Evolutionary conservation across 1,140 invertebrate species (phyloP).

Genomic region (Drosophila neocordata): DNA sequence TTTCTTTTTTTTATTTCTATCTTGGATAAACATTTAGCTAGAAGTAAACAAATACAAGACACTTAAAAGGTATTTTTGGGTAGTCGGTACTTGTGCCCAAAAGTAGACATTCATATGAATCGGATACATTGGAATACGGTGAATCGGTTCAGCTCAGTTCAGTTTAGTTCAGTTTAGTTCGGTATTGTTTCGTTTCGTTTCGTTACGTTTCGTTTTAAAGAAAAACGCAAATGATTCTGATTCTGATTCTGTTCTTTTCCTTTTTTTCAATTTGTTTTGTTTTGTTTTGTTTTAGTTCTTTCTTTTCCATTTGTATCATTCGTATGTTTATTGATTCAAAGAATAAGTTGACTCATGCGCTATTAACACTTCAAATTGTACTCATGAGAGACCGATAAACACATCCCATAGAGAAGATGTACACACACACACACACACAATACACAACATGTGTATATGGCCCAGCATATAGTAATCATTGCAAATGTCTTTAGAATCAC

Average conservation of each 20-base stretch:
- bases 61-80: conserved; percentile 76
- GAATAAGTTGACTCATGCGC: conserved; percentile 76
- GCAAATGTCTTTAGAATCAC: no score
- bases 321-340: conserved; percentile 71
- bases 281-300: conserved; percentile 10
- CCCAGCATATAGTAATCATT: no score
- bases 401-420: neutral
- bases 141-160: conserved; percentile 16
- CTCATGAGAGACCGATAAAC: conserved; percentile 44
- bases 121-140: neutral
- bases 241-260: conserved; percentile 15
- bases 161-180: conserved; percentile 4
- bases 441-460: neutral
- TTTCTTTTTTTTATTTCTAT: conserved; percentile 63
- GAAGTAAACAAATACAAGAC: conserved; percentile 79
- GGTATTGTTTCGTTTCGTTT: conserved; percentile 7
- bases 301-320: conserved; percentile 24
- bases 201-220: conserved; percentile 30
- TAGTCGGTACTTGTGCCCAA: conserved; percentile 74
- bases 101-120: conserved; percentile 58
- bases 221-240: conserved; percentile 66
- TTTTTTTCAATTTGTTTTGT: neutral
- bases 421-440: no score
- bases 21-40: conserved; percentile 75
- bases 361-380: conserved; percentile 71